Base-by-base conservation (phyloP, 2,113 vertebrate genomes). In the Sylvilagus bachmani region DNA sequence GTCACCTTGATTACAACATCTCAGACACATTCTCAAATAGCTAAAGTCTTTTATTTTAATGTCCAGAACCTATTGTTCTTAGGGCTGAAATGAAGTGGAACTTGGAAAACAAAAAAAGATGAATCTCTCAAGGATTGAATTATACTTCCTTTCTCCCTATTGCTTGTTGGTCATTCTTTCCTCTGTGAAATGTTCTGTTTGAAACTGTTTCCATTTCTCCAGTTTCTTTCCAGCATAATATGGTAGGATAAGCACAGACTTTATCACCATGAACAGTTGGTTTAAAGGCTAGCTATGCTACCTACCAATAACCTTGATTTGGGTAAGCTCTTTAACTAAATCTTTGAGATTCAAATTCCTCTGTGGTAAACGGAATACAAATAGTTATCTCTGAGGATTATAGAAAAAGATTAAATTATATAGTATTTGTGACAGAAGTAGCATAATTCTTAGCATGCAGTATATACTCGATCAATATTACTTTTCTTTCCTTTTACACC, bases 1-100 rank as follows among this genome's bases (percentile, higher is more conserved):
- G 10, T 96, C 81, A 94, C 77, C 81, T 93, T 95, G 90, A 92
- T 95, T 92, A 88, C 31, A 95, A 36, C 33, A 87, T 71, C 84
- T 83, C n/a, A 96, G 87, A 84, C 10, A 87, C 38, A 93, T 85
- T 94, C 69, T 93, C 49, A 93, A 64, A 95, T 64, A 93, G 67
- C 77, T 96, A 87, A 25, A 67, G 66, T 9, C 61, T 94, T 95
- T 90, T 49, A 19, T 87, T 6, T 73, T 86, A 93, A 92, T 67
- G 29, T 77, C 25, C 36, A 78, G 81, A 96, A 81, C 16, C 38
- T 66, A 95, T 69, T 93, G 64, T 95, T 87, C 78, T 79, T 84
- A 91, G 86, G 31, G 8, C 4, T 81, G 61, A 96, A 94, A 92
- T 92, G 75, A 96, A 95, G 70, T 73, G 29, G 53, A 96, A 95